phyloP scores from a whole-genome alignment of 2,888 invertebrate species.

The Brachyopa scutellaris region DNA sequence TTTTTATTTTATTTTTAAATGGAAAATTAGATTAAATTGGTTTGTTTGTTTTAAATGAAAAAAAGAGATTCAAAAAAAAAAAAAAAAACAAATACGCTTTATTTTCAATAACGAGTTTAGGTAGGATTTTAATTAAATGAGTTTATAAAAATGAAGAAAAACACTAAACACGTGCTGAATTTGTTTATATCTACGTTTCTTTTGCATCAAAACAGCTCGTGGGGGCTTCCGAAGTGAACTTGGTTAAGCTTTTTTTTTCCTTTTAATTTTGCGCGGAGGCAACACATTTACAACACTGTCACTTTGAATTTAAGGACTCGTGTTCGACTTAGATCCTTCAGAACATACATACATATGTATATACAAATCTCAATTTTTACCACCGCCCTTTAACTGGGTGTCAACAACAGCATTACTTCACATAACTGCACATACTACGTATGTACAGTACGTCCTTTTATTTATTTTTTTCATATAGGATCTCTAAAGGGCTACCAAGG shows the following conservation, averaged over 20 bases:
- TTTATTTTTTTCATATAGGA: no score
- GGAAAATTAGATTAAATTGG: constrained; percentile 36
- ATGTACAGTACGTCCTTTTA: background rate
- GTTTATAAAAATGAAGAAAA: constrained; percentile 1
- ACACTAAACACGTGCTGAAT: background rate
- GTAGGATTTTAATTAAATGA: background rate
- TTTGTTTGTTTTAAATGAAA: constrained; percentile 27
- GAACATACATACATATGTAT: no score
- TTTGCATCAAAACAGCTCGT: no score
- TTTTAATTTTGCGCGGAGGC: no score
- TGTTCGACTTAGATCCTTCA: no score
- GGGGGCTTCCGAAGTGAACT: no score
- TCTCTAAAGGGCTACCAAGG: no score
- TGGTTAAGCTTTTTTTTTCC: no score
- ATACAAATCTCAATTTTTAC: background rate
- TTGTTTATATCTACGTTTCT: no score
- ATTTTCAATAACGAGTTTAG: background rate
- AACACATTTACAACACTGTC: no score
- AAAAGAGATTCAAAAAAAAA: no score
- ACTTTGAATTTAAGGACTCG: no score
- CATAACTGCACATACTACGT: constrained; percentile 8
- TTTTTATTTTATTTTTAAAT: background rate
- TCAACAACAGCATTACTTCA: background rate
- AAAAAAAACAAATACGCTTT: background rate
- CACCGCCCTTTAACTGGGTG: background rate